Base-by-base conservation (phyloP, 2,888 invertebrate genomes). In the Pomacea canaliculata region DNA sequence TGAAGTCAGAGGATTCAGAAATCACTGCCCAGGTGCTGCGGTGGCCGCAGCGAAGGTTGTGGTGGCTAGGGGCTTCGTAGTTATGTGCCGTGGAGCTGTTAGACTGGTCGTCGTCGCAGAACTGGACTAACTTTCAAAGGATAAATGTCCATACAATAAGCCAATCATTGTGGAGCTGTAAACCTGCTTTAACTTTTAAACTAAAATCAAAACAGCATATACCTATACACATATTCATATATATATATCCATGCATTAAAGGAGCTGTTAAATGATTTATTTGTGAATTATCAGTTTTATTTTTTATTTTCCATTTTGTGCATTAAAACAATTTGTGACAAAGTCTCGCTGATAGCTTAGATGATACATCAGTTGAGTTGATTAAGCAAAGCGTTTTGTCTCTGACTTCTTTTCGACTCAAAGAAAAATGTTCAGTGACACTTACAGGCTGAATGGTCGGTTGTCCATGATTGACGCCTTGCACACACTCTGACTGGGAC, bases 51-150 rank as follows among this genome's bases (percentile, higher is more conserved):
- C 94, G 90, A 59, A 93, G 91, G 87, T 94, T 94, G 80, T 94
- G 94, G 88, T 93, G 94, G 46, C 94, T 94, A 0, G 94, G 94
- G 0, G 94, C 93, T 79, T 93, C 92, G 8, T 91, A 91, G 85
- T 94, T 93, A 89, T 94, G 94, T 62, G 81, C 67, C 10, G 83
- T 81, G 9, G 16, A 48, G 9, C 70, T 65, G 68, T 85, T 79
- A 10, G 70, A 66, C 0, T 78, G 78, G 68, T 81, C 77, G 70
- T 92, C 92, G 84, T 94, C 93, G 87, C 94, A 94, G 87, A 94
- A 94, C 88, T 92, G 92, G 9, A 91, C 92, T 18, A 94, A 92
- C 82, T 91, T 76, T 9, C 27, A 72, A 73, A 13, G 59, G 7
- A 69, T 48, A 69, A 56, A 56, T 37, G 37, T 5, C 37, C 37